Evolutionary conservation across 1,140 invertebrate species (phyloP), one percentile per base, ranked within the genome.

Genomic region (Dryas iulia): DNA sequence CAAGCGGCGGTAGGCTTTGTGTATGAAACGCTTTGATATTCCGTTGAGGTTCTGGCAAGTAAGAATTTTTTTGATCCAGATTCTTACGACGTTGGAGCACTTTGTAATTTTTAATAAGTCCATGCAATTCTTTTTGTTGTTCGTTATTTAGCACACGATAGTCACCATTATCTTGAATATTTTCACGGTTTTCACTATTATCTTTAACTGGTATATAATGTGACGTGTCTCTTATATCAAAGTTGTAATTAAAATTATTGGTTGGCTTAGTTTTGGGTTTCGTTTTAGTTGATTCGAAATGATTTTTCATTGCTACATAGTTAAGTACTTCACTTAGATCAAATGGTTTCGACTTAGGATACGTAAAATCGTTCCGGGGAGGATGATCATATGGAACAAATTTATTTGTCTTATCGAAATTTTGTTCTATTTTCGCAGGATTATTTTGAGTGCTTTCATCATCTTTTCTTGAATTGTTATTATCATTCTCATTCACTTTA

Each of bases 71-170:
- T 62, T 72, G 64, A 24, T 79, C 78, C 3, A 54, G 57, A 28
- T 74, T 81, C 31, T 73, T 79, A 24, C 86, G 86, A 24, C 89
- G 77, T 69, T 89, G 86, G 14, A 91, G 69, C 28, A 87, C 78
- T 80, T 91, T 91, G 33, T 91, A 91, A 66, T 89, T 91, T 78
- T 87, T 91, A 30, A 89, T 83, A 12, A 84, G 74, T 11, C 87
- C 86, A 14, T 78, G 80, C 52, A 89, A 62, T 71, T 87, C 85
- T 56, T 84, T 76, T 47, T 80, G 76, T 28, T 84, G 76, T 24
- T 73, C 71, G 53, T 73, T 62, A 58, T 59, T 81, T 10, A 76
- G 52, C 23, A 67, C 39, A 28, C 35, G 59, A 30, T 70, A 62
- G 24, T 77, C 72, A 56, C 75, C 71, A 56, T 68, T 64, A 23